Conservation (phyloP, 2,113 vertebrate genomes). For the Pungitius pungitius region DNA sequence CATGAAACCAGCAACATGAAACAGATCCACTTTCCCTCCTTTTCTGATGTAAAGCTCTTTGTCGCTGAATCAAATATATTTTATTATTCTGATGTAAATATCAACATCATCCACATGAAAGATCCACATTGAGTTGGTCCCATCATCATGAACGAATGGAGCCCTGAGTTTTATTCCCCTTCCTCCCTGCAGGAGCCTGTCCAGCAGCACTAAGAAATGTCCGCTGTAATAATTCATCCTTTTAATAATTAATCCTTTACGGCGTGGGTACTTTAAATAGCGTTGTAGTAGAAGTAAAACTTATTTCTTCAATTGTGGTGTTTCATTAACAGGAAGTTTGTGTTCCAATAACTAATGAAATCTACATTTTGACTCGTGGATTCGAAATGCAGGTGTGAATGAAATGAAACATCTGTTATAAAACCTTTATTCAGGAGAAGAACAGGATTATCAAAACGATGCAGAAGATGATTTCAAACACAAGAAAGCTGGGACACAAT, state of each 20-base stretch:
- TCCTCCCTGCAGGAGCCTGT: too few species aligned
- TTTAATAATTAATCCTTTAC: neutral
- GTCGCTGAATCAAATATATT: neutral
- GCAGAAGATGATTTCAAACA: constrained; percentile 15
- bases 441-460: constrained; percentile 58
- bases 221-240: too few species aligned
- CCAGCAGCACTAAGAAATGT: too few species aligned
- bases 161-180: too few species aligned
- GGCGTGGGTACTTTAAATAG: too few species aligned
- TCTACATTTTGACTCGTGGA: neutral
- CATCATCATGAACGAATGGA: too few species aligned
- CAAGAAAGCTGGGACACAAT: neutral
- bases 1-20: neutral
- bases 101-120: neutral
- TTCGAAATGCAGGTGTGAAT: neutral
- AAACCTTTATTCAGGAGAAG: constrained; percentile 66
- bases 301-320: neutral
- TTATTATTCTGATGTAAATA: neutral
- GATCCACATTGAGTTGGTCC: too few species aligned
- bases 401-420: constrained; percentile 41
- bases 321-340: neutral
- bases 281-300: neutral
- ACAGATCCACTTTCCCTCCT: neutral
- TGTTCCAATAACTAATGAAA: neutral
- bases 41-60: too few species aligned